These are phyloP conservation scores for Channa argus DNA, from an alignment of 2,113 vertebrate species.

Conservation along the genomic window DNA sequence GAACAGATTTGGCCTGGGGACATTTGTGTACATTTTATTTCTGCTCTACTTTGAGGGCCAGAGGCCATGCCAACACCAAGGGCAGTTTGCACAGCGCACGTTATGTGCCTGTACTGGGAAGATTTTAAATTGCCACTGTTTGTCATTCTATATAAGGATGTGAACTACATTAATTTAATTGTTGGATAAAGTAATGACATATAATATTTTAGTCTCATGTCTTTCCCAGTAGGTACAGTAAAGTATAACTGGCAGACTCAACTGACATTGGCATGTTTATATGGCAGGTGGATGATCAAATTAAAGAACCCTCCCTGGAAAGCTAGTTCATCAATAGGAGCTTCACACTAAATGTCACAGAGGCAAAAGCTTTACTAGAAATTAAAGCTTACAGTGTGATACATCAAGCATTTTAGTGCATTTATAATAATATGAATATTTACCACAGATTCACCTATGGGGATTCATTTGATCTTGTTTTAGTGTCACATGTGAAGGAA, in stretches of 20 bases:
- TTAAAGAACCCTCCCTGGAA: conserved; percentile 14
- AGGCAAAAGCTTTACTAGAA: not conserved
- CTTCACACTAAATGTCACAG: conserved; percentile 28
- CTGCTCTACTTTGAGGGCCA: conserved; percentile 58
- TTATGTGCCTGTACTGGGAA: conserved; percentile 5
- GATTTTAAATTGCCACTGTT: conserved; percentile 9
- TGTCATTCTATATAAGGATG: not conserved
- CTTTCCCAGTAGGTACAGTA: conserved; percentile 4
- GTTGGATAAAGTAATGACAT: conserved; percentile 10
- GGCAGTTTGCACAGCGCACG: conserved; percentile 16
- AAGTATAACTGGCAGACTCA: conserved; percentile 15
- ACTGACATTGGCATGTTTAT: conserved; percentile 15
- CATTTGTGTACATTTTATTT: conserved; percentile 49
- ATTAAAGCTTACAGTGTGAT: not conserved
- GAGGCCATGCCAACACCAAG: conserved; percentile 59
- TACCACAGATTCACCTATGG: not conserved
- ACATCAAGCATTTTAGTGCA: not conserved
- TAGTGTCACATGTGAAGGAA: not conserved
- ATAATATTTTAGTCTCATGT: conserved; percentile 5
- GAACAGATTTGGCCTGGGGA: conserved; percentile 56
- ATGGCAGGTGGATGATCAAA: conserved; percentile 16
- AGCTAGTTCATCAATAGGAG: conserved; percentile 1
- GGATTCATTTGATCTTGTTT: not conserved
- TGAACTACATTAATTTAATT: conserved; percentile 5
- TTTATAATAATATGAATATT: conserved; percentile 1